These are phyloP conservation scores for Apamea anceps DNA, from an alignment of 2,888 invertebrate species.

Conservation along the genomic window DNA sequence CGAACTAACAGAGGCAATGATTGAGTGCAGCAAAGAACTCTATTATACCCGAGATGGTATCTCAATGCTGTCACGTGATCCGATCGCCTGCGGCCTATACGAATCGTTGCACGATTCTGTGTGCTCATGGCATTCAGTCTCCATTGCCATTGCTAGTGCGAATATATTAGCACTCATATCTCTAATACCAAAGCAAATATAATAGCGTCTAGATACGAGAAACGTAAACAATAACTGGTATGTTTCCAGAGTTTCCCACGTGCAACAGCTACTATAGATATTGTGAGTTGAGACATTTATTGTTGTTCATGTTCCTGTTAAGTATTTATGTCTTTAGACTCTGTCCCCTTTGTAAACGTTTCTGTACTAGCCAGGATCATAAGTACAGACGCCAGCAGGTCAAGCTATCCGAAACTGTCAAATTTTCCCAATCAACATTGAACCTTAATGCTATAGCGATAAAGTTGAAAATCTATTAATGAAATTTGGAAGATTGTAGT, in stretches of 20 bases:
- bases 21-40: conserved; percentile 86
- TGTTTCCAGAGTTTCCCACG: conserved; percentile 40
- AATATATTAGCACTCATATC: background rate
- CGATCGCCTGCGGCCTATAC: conserved; percentile 79
- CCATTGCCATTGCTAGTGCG: conserved; percentile 60
- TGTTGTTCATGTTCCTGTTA: conserved; percentile 26
- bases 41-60: conserved; percentile 85
- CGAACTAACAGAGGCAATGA: conserved; percentile 77
- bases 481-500: no score
- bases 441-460: no score
- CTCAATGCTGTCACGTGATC: conserved; percentile 84
- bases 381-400: background rate
- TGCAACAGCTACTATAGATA: conserved; percentile 30
- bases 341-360: background rate
- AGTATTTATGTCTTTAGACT: conserved; percentile 9
- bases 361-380: background rate
- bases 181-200: conserved; percentile 25
- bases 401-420: no score
- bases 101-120: conserved; percentile 71
- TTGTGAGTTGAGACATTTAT: conserved; percentile 39
- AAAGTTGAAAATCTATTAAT: no score
- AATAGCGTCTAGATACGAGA: conserved; percentile 25
- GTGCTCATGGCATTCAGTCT: conserved; percentile 64
- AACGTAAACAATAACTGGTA: conserved; percentile 37
- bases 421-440: no score